Percentiles rank a stretch among this genome's conserved stretches.
phyloP scores from a whole-genome alignment of 2,888 invertebrate species.

The Hypena proboscidalis region DNA sequence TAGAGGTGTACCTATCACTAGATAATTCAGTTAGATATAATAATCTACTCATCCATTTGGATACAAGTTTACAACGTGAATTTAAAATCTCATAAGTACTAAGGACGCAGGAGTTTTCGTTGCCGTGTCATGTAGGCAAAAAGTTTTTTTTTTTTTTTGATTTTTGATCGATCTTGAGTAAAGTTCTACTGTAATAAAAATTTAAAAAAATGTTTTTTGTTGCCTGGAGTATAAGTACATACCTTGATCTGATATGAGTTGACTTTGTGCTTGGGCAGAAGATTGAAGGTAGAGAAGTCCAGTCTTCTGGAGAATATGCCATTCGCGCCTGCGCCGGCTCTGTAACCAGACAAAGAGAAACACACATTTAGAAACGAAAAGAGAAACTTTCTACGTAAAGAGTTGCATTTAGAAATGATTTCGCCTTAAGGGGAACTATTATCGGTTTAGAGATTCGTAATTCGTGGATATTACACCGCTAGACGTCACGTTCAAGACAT shows the following conservation, averaged over 20 bases:
- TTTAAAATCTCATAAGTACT: too few species aligned
- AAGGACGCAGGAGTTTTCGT: too few species aligned
- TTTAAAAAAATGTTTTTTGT: too few species aligned
- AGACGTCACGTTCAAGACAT: constrained; percentile 36
- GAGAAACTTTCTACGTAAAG: constrained; percentile 1
- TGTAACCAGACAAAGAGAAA: constrained; percentile 76
- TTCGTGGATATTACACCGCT: constrained; percentile 29
- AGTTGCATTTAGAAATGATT: constrained; percentile 1
- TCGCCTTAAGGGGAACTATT: constrained; percentile 23
- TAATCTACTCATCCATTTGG: too few species aligned
- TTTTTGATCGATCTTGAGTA: too few species aligned
- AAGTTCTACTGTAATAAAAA: too few species aligned
- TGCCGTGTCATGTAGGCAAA: too few species aligned
- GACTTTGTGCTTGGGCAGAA: constrained; percentile 96
- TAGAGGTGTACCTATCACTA: too few species aligned
- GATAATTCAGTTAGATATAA: too few species aligned
- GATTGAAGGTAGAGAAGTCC: constrained; percentile 97
- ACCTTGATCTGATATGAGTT: constrained; percentile 99
- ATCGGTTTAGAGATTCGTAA: constrained; percentile 22
- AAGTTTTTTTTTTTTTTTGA: too few species aligned
- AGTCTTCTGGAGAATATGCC: constrained; percentile 97
- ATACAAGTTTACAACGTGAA: too few species aligned
- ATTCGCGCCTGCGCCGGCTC: constrained; percentile 94
- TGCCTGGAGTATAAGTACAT: too few species aligned
- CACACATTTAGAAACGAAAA: constrained; percentile 1